A percentile compares a stretch with the other conserved stretches of the same genome.
phyloP scores from a whole-genome alignment of 2,888 invertebrate genomes.

The Philereme transversata region DNA sequence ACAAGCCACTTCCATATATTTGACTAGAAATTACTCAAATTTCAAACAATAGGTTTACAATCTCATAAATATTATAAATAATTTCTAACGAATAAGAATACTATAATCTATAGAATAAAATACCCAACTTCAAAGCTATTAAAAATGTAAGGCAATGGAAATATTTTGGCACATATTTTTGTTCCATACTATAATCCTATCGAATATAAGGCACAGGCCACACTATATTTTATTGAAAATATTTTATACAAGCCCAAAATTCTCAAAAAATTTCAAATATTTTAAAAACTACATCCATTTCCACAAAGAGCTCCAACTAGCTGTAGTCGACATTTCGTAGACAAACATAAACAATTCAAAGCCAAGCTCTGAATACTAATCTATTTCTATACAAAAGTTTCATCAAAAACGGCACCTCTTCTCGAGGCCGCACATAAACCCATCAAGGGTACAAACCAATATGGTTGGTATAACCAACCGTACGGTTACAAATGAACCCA shows the following conservation, averaged over 20 bases:
- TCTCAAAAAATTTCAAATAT: conserved; percentile 26
- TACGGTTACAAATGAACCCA: conserved; percentile 56
- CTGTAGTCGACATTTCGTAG: conserved; percentile 21
- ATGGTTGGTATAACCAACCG: conserved; percentile 58
- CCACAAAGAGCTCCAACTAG: conserved; percentile 13
- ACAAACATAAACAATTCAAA: conserved; percentile 31
- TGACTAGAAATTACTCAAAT: conserved; percentile 59
- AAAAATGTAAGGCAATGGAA: conserved; percentile 47
- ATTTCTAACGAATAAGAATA: conserved; percentile 20
- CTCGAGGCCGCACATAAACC: conserved; percentile 46
- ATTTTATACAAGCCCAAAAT: conserved; percentile 34
- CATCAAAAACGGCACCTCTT: conserved; percentile 53
- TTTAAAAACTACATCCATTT: conserved; percentile 25
- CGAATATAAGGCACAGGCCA: conserved; percentile 73
- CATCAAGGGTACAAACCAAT: conserved; percentile 46
- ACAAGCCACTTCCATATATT: conserved; percentile 49
- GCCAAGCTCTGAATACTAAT: conserved; percentile 34
- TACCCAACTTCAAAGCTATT: conserved; percentile 40
- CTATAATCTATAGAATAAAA: conserved; percentile 29
- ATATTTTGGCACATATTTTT: conserved; percentile 58
- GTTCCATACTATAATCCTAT: conserved; percentile 38
- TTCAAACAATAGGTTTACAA: conserved; percentile 17
- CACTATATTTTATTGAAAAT: conserved; percentile 36
- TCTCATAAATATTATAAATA: conserved; percentile 11
- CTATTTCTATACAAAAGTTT: conserved; percentile 51